Percentiles rank a stretch among this genome's conserved stretches.
phyloP scores from a whole-genome alignment of 2,888 invertebrate species.

The Hofmannophila pseudospretella region DNA sequence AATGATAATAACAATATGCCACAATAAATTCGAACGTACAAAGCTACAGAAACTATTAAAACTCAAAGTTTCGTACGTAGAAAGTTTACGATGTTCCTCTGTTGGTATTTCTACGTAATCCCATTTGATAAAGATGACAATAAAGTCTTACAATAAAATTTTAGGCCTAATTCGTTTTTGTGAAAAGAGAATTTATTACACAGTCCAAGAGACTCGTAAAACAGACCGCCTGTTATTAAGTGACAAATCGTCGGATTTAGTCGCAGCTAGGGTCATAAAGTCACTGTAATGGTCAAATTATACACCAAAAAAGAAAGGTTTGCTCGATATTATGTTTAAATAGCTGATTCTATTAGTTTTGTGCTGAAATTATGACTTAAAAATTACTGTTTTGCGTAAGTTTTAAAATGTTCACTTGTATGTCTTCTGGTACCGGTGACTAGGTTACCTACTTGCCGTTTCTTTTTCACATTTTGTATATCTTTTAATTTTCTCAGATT shows the following conservation, averaged over 20 bases:
- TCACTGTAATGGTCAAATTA: slow-evolving; percentile 54
- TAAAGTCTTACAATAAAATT: slow-evolving; percentile 56
- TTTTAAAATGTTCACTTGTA: too few relatives aligned
- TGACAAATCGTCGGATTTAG: slow-evolving; percentile 60
- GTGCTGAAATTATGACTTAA: slow-evolving; percentile 8
- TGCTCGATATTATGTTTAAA: slow-evolving; percentile 26
- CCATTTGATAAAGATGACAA: slow-evolving; percentile 50
- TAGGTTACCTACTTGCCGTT: too few relatives aligned
- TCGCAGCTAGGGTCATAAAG: slow-evolving; percentile 52
- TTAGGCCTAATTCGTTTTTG: slow-evolving; percentile 56
- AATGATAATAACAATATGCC: slow-evolving; percentile 33
- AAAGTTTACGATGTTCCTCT: slow-evolving; percentile 40
- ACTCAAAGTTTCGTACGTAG: slow-evolving; percentile 32
- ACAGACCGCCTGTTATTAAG: slow-evolving; percentile 57
- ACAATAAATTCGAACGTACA: slow-evolving; percentile 38
- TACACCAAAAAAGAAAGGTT: slow-evolving; percentile 46
- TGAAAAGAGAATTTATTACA: slow-evolving; percentile 53
- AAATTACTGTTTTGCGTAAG: slow-evolving; percentile 12
- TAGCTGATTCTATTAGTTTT: slow-evolving; percentile 14
- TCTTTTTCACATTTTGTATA: too few relatives aligned
- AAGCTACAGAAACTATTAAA: slow-evolving; percentile 37
- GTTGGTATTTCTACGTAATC: slow-evolving; percentile 43
- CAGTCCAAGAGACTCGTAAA: slow-evolving; percentile 48
- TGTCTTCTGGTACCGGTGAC: too few relatives aligned
- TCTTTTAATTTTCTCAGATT: too few relatives aligned